Evolutionary conservation across 2,888 invertebrate species (phyloP).

Genomic region (Xanthorhoe designata): DNA sequence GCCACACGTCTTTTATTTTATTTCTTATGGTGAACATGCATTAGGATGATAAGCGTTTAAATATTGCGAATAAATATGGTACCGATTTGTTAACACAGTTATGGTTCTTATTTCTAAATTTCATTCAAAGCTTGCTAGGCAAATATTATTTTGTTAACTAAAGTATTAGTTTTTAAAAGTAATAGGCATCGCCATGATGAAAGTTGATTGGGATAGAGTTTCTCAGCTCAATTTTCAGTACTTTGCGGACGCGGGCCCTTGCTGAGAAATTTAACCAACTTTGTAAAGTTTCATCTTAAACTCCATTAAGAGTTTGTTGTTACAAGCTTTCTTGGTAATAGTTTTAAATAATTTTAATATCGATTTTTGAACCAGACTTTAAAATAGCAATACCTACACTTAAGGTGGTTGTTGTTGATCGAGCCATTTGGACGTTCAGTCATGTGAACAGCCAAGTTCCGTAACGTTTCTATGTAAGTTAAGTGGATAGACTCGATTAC

Average conservation of each 20-base stretch:
- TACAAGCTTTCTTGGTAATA: slow-evolving; percentile 10
- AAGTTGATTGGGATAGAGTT: slow-evolving; percentile 9
- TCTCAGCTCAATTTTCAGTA: slow-evolving; percentile 11
- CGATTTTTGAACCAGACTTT: neutral
- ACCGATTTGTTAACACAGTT: no score
- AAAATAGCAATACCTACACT: no score
- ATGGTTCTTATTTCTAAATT: neutral
- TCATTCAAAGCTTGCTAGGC: neutral
- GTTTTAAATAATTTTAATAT: slow-evolving; percentile 5
- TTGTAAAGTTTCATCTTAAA: slow-evolving; percentile 7
- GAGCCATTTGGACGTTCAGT: no score
- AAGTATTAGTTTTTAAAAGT: neutral
- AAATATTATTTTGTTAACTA: neutral
- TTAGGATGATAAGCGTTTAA: no score
- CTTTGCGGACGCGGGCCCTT: neutral
- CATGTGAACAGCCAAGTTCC: no score
- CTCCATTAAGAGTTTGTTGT: slow-evolving; percentile 10
- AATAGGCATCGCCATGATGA: neutral
- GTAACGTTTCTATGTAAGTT: no score
- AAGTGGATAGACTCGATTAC: no score
- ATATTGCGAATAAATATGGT: no score
- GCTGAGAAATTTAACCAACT: slow-evolving; percentile 6
- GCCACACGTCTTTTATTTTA: no score
- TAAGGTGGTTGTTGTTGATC: no score
- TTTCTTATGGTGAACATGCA: no score